Evolutionary conservation across 2,888 invertebrate genomes (phyloP), one percentile per base, ranked within the genome.

Genomic region (Calliopum simillimum): DNA sequence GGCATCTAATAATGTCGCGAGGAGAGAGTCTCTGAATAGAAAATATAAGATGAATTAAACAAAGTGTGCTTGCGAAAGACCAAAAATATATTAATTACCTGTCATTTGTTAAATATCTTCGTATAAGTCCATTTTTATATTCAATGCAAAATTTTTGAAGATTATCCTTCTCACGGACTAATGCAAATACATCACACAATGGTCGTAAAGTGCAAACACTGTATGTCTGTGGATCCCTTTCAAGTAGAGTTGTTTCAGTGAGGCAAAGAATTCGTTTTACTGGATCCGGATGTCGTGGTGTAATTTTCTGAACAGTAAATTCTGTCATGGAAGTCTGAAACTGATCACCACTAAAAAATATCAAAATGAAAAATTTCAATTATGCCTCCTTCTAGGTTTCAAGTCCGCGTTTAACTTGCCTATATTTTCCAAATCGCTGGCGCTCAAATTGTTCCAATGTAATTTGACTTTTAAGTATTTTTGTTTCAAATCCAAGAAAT

Each of bases 141-240:
- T 99, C 98, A 72, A 99, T 92, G 69, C 91, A 91, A 85, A 99
- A 98, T 79, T 94, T 90, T 85, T 99, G 99, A 0, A 97, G 95
- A 86, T 98, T 95, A 68, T 93, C 92, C 68, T 94, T 92, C 84
- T 96, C 94, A 63, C 99, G 89, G 23, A 99, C 91, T 68, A 99
- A 88, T 1, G 98, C 95, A 86, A 96, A 98, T 44, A 99, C 93
- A 86, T 97, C 93, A 65, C 91, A 88, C 44, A 95, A 82, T 0
- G 94, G 94, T 65, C 93, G 89, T 61, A 97, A 88, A 21, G 98
- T 98, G 76, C 97, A 93, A 65, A 97, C 93, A 78, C 93, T 94
- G 85, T 99, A 99, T 1, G 98, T 98, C 84, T 95, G 96, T 2
- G 97, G 97, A 88, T 99, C 99, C 76, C 99, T 89, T 87, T 99